A percentile compares a stretch with the other conserved stretches of the same genome.
Conservation (phyloP, 2,888 invertebrate species). For the Chydorus sphaericus region DNA sequence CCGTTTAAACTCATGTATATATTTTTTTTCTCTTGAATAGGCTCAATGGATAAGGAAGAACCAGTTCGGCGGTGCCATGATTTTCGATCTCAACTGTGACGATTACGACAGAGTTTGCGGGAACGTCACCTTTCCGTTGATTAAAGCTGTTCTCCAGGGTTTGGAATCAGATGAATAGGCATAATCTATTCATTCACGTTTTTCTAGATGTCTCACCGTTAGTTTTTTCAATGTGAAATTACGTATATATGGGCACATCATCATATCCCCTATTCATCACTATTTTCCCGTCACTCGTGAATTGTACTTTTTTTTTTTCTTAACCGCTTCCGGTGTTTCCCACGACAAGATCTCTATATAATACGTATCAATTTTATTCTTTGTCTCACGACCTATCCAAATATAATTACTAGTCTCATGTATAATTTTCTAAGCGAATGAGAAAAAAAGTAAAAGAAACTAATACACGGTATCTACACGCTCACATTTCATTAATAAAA, state of each 20-base stretch:
- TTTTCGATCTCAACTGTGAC: constrained; percentile 66
- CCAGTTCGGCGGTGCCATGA: constrained; percentile 63
- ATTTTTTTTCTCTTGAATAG: constrained; percentile 26
- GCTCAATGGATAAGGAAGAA: constrained; percentile 45
- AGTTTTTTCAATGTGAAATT: too few relatives aligned
- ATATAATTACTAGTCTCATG: too few relatives aligned
- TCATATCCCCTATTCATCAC: neutral
- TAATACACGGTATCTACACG: too few relatives aligned
- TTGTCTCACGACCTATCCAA: too few relatives aligned
- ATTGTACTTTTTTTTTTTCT: neutral
- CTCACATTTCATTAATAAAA: too few relatives aligned
- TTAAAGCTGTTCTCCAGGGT: constrained; percentile 10
- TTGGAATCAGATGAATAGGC: neutral
- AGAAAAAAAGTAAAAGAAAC: too few relatives aligned
- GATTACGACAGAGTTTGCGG: constrained; percentile 37
- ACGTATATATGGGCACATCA: too few relatives aligned
- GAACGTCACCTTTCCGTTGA: constrained; percentile 30
- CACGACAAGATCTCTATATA: neutral
- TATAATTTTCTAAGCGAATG: too few relatives aligned
- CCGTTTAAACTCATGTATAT: constrained; percentile 9
- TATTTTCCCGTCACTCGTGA: neutral
- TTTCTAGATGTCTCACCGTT: too few relatives aligned
- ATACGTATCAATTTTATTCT: neutral
- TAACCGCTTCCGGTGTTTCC: neutral
- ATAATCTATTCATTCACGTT: neutral